phyloP scores from a whole-genome alignment of 2,113 vertebrate genomes.

The Salvator merianae region DNA sequence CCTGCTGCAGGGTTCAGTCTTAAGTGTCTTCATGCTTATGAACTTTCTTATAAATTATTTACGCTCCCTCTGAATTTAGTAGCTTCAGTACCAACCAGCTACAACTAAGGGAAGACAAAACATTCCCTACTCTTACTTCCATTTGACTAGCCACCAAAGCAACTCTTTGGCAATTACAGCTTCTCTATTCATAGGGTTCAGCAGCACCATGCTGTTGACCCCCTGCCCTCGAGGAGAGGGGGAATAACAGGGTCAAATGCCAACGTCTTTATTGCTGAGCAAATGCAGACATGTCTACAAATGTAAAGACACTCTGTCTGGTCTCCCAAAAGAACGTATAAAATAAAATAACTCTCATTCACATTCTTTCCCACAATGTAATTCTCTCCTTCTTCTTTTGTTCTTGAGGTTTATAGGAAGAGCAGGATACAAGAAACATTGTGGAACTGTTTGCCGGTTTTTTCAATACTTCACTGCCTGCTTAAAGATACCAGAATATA shows the following conservation, averaged over 20 bases:
- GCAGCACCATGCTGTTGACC: not conserved
- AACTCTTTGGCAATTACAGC: not conserved
- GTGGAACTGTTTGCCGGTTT: not conserved
- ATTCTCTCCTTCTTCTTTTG: not conserved
- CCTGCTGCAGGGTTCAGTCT: not conserved
- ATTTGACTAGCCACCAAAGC: not conserved
- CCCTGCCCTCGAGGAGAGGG: not conserved
- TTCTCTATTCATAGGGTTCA: not conserved
- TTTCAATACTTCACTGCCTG: conserved; percentile 4
- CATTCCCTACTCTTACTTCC: not conserved
- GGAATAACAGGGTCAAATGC: conserved; percentile 19
- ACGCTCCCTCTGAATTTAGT: fast-evolving
- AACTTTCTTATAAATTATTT: not conserved
- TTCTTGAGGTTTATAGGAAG: not conserved
- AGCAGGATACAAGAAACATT: not conserved
- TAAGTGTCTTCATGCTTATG: not conserved
- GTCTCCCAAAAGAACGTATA: conserved; percentile 11
- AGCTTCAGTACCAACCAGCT: not conserved
- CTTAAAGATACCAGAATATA: not conserved
- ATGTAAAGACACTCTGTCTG: conserved; percentile 1
- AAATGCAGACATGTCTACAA: conserved; percentile 28
- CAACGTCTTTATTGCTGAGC: not conserved
- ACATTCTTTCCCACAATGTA: conserved; percentile 17
- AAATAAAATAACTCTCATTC: conserved; percentile 12
- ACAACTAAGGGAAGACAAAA: not conserved